A percentile compares a stretch with the other conserved stretches of the same genome.
Conservation (phyloP, 2,113 vertebrate species). For the Turnix velox region DNA sequence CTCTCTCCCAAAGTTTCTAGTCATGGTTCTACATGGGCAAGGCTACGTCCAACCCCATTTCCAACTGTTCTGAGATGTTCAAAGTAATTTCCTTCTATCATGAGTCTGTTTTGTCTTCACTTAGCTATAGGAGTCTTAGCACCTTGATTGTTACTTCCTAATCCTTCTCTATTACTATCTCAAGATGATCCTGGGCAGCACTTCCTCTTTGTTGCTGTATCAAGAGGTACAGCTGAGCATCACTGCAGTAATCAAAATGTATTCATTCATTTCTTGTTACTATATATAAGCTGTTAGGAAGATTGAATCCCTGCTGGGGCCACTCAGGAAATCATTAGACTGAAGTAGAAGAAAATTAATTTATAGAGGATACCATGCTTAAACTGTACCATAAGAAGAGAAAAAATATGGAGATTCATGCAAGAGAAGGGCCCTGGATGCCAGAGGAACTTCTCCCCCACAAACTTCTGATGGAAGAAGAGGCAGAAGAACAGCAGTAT, state of each 20-base stretch:
- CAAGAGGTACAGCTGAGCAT: not conserved
- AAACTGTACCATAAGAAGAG: not conserved
- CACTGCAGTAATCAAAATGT: slow-evolving; percentile 1
- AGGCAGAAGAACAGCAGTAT: not conserved
- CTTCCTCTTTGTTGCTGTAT: not conserved
- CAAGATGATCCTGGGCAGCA: not conserved
- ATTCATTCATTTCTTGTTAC: slow-evolving; percentile 1
- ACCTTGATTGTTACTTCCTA: not conserved
- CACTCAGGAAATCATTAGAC: slow-evolving; percentile 7
- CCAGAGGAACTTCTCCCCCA: not conserved
- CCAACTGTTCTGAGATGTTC: not conserved
- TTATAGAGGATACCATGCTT: not conserved
- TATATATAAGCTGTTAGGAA: not conserved
- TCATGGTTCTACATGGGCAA: not conserved
- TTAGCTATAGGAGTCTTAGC: not conserved
- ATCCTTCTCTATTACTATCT: not conserved
- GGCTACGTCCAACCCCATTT: not conserved
- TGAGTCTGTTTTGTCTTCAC: not conserved
- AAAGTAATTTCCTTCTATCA: not conserved
- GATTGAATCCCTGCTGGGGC: not conserved
- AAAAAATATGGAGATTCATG: not conserved
- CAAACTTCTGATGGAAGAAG: not conserved
- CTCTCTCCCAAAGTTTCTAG: not conserved
- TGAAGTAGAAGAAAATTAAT: slow-evolving; percentile 29
- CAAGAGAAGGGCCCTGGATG: not conserved